Conservation (phyloP, 2,888 invertebrate genomes). For the Andrena haemorrhoa region DNA sequence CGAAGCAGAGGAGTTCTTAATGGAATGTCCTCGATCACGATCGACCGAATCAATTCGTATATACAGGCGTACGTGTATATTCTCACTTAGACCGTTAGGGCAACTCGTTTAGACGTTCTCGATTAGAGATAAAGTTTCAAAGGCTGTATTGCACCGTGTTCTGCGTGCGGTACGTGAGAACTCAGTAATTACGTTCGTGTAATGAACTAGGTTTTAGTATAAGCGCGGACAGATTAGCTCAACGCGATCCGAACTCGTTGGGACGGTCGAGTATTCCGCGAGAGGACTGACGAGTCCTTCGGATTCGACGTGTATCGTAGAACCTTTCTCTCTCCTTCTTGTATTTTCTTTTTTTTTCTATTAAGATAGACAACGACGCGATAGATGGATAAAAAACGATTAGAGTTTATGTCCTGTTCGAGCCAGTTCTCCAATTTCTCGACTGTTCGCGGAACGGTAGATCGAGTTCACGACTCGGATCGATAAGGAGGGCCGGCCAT, state of each 20-base stretch:
- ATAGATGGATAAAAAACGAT: constrained; percentile 5
- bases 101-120: constrained; percentile 58
- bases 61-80: constrained; percentile 56
- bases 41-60: constrained; percentile 57
- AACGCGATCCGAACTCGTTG: constrained; percentile 56
- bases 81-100: constrained; percentile 47
- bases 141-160: constrained; percentile 80
- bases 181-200: constrained; percentile 83
- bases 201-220: constrained; percentile 75
- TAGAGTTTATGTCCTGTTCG: not conserved
- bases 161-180: constrained; percentile 81
- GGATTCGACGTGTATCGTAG: constrained; percentile 48
- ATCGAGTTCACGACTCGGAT: constrained; percentile 29
- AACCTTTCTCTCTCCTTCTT: constrained; percentile 20
- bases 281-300: constrained; percentile 40
- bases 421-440: constrained; percentile 37
- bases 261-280: constrained; percentile 60
- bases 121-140: constrained; percentile 58
- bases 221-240: constrained; percentile 42
- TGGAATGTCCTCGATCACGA: constrained; percentile 44
- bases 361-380: constrained; percentile 31
- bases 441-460: constrained; percentile 54
- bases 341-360: constrained; percentile 8
- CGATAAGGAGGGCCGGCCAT: constrained; percentile 22
- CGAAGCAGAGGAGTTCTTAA: constrained; percentile 11